These are phyloP conservation scores for Thelaira solivaga DNA, from an alignment of 2,888 invertebrate genomes.

Conservation along the genomic window DNA sequence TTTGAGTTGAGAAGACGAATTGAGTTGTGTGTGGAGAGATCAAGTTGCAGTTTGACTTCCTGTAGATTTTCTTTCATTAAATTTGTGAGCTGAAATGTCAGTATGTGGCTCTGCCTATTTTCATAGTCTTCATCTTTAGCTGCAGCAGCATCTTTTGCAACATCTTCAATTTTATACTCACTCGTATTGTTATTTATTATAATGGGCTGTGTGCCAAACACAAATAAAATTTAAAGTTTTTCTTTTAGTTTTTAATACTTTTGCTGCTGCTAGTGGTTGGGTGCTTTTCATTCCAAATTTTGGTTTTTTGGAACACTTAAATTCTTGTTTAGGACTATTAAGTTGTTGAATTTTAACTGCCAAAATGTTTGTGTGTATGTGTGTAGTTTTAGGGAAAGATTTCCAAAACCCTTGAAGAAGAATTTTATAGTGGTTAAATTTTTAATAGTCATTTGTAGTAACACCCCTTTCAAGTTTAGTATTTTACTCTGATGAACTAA, in stretches of 20 bases:
- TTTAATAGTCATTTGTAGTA: conserved; percentile 27
- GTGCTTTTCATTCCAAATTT: conserved; percentile 35
- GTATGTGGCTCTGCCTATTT: background rate
- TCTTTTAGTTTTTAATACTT: conserved; percentile 11
- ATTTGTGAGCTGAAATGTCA: background rate
- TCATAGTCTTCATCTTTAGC: background rate
- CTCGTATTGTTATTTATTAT: conserved; percentile 56
- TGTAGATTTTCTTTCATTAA: conserved; percentile 54
- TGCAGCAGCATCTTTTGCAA: background rate
- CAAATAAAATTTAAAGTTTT: conserved; percentile 44
- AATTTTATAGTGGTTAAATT: background rate
- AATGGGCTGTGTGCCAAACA: conserved; percentile 60
- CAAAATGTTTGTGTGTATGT: too few species aligned
- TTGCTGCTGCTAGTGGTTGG: conserved; percentile 3
- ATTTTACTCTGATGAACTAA: background rate
- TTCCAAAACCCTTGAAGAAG: background rate
- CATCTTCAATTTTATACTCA: conserved; percentile 2
- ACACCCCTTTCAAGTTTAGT: conserved; percentile 33
- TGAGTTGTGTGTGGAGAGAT: conserved; percentile 46
- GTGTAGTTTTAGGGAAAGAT: conserved; percentile 37
- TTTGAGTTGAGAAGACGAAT: conserved; percentile 24
- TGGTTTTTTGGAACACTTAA: conserved; percentile 47
- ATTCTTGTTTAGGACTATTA: conserved; percentile 59
- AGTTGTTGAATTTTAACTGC: conserved; percentile 55
- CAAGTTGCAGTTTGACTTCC: conserved; percentile 60